phyloP scores from a whole-genome alignment of 2,797 vertebrate species.

The Phalanger gymnotis region DNA sequence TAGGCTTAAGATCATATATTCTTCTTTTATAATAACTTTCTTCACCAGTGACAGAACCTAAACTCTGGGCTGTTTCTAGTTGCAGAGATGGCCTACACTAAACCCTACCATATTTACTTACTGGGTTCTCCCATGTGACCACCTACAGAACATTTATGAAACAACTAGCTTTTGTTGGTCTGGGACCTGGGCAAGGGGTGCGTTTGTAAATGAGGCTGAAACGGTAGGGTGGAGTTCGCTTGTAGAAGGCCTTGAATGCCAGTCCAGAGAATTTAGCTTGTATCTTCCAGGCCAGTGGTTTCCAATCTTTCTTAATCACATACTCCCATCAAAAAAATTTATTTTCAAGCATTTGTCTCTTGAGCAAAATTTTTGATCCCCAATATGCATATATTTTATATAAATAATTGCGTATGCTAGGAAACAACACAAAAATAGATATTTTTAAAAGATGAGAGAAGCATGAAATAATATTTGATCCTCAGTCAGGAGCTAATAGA shows the following conservation, averaged over 20 bases:
- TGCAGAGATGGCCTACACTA: neutral
- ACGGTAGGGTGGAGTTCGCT: neutral
- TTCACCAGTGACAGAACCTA: neutral
- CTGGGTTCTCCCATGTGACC: neutral
- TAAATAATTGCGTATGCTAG: neutral
- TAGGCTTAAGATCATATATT: neutral
- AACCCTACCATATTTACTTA: neutral
- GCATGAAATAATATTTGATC: neutral
- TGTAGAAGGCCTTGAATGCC: neutral
- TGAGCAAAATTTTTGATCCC: neutral
- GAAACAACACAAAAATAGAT: neutral
- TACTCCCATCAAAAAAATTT: neutral
- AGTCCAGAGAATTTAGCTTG: neutral
- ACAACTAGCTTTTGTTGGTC: neutral
- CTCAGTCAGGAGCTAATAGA: neutral
- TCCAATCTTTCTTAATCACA: neutral
- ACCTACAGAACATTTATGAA: neutral
- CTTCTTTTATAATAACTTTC: neutral
- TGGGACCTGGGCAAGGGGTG: neutral
- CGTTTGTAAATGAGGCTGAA: neutral
- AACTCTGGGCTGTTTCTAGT: neutral
- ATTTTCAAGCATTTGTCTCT: neutral
- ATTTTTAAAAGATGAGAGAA: neutral
- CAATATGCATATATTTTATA: neutral
- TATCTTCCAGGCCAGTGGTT: neutral